A percentile compares a stretch with the other conserved stretches of the same genome.
These are phyloP conservation scores for Dyspetes luteomarginatus DNA, from an alignment of 2,888 invertebrate genomes.

Conservation along the genomic window DNA sequence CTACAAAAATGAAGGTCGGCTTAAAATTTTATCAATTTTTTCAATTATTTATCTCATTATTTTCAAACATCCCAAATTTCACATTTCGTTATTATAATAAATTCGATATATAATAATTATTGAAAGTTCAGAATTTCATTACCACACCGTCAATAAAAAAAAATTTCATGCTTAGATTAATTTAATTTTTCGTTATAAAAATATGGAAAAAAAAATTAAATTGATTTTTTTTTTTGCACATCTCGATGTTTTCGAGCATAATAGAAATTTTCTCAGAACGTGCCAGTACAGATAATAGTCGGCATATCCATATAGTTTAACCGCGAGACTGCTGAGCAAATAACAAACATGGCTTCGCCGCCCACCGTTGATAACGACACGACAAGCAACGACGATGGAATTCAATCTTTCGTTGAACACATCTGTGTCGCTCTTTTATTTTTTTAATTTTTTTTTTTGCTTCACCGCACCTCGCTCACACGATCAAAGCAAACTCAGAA, in stretches of 20 bases:
- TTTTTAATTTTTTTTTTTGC: neutral
- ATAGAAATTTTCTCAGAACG: neutral
- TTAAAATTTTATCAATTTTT: too few species aligned
- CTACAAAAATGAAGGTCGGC: too few species aligned
- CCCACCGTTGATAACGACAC: constrained; percentile 60
- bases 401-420: constrained; percentile 57
- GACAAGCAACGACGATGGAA: constrained; percentile 36
- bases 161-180: too few species aligned
- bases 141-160: too few species aligned
- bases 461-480: neutral
- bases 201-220: too few species aligned
- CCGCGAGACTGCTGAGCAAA: constrained; percentile 45
- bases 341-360: constrained; percentile 53
- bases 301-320: constrained; percentile 1
- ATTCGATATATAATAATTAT: too few species aligned
- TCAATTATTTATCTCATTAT: too few species aligned
- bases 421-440: neutral
- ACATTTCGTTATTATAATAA: too few species aligned
- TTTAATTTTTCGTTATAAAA: neutral
- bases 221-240: neutral
- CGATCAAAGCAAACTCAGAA: neutral
- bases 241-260: neutral
- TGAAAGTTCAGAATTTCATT: too few species aligned
- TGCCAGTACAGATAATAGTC: constrained; percentile 15
- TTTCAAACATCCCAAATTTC: too few species aligned